These are phyloP conservation scores for Bufotes viridis DNA, from an alignment of 2,797 vertebrate genomes.

Conservation along the genomic window DNA sequence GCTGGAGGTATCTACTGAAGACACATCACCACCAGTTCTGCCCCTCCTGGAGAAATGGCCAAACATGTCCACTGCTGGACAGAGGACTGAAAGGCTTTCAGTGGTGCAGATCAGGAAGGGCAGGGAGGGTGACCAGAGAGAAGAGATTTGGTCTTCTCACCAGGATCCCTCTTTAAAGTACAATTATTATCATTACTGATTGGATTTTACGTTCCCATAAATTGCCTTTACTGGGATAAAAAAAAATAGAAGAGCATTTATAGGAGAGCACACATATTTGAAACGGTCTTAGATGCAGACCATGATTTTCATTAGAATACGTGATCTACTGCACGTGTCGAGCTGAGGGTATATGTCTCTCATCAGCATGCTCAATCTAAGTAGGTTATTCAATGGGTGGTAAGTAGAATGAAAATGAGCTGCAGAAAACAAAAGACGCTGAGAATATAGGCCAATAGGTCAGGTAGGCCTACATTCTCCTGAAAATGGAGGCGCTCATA, in stretches of 20 bases:
- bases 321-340: neutral
- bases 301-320: constrained; percentile 12
- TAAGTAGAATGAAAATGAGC: neutral
- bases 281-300: neutral
- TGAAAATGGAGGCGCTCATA: neutral
- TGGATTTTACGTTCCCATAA: neutral
- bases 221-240: neutral
- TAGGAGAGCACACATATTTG: neutral
- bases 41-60: neutral
- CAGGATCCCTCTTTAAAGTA: neutral
- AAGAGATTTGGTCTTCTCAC: neutral
- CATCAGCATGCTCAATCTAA: neutral
- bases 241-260: neutral
- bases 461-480: neutral
- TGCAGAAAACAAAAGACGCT: constrained; percentile 8
- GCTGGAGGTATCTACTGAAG: neutral
- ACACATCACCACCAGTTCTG: neutral
- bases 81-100: neutral
- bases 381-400: constrained; percentile 1
- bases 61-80: neutral
- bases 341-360: neutral
- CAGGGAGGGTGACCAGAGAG: too few relatives aligned
- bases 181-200: neutral
- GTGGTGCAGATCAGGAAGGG: neutral
- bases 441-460: constrained; percentile 38